Evolutionary conservation across 1,140 invertebrate genomes (phyloP).

Genomic region (Aphis gossypii): DNA sequence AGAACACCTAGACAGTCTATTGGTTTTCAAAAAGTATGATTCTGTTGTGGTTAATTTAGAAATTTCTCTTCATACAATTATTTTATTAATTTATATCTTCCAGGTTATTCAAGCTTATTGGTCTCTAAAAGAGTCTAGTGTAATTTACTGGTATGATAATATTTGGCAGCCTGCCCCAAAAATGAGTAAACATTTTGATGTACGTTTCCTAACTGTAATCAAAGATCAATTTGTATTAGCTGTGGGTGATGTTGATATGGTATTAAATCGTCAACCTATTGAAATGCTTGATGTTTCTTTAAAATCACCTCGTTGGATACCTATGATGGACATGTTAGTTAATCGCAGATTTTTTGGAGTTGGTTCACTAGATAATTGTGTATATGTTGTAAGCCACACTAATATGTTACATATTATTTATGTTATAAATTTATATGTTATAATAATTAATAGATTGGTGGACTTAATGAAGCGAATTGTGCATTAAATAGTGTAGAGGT

Average conservation of each 20-base stretch:
- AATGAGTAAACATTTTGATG: too few relatives aligned
- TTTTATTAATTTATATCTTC: constrained; percentile 56
- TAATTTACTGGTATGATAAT: constrained; percentile 90
- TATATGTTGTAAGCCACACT: constrained; percentile 64
- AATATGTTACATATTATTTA: background rate
- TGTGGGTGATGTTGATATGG: constrained; percentile 60
- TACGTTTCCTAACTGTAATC: too few relatives aligned
- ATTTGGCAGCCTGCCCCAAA: constrained; percentile 65
- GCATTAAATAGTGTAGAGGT: constrained; percentile 84
- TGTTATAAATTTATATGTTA: background rate
- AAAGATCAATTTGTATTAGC: too few relatives aligned
- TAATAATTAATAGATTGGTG: constrained; percentile 70
- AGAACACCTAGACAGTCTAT: constrained; percentile 71
- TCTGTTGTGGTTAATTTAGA: background rate
- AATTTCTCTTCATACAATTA: background rate
- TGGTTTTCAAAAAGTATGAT: constrained; percentile 30
- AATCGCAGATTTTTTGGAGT: constrained; percentile 91
- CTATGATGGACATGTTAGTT: constrained; percentile 87
- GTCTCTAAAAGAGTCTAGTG: constrained; percentile 86
- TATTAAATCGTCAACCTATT: constrained; percentile 74
- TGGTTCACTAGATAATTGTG: constrained; percentile 76
- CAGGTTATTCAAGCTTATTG: constrained; percentile 89
- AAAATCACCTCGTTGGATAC: constrained; percentile 78
- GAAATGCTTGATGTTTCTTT: constrained; percentile 68
- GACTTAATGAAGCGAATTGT: constrained; percentile 93